Evolutionary conservation across 2,888 invertebrate genomes (phyloP), one percentile per base, ranked within the genome.

Genomic region (Dusona sp.): DNA sequence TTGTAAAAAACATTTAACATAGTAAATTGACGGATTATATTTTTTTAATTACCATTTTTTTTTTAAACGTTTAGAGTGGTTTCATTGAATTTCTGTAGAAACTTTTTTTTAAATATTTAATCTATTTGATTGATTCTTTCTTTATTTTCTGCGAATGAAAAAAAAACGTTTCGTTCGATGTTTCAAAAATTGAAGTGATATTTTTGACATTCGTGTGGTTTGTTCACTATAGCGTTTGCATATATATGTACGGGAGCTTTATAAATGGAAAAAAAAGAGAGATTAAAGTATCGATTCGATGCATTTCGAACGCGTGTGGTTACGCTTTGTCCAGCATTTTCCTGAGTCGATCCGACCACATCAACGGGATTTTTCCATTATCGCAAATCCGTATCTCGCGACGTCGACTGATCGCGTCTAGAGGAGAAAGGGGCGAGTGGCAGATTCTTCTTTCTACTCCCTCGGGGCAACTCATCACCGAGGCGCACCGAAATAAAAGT

Each of bases 321-420:
- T 79, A 75, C 68, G 79, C 85, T 83, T 83, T 79, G 79, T 83
- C 83, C 79, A 75, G 57, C 64, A 68, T 83, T 83, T 74, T 65
- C 75, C 79, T 45, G 79, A 38, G 19, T 38, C 38, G 42, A 42
- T 57, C 48, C 36, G 7, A 51, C 64, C 74, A 75, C 83, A 75
- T 79, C 74, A 82, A 85, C 79, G 79, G 70, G 85, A 85, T 75
- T 79, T 85, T 83, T 85, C 85, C 85, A 85, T 83, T 85, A 85
- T 79, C 85, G 74, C 74, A 83, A 85, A 83, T 83, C 79, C 74
- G 75, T 70, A 79, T 79, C 64, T 70, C 81, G 78, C 74, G 78
- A 78, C 54, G 64, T 73, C 48, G 79, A 74, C 78, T 79, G 61
- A 82, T 54, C 72, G 57, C 68, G 68, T 36, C 54, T 68, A 65